Base-by-base conservation (phyloP, 1,140 invertebrate species). In the honey bee (Apis mellifera) region DNA sequence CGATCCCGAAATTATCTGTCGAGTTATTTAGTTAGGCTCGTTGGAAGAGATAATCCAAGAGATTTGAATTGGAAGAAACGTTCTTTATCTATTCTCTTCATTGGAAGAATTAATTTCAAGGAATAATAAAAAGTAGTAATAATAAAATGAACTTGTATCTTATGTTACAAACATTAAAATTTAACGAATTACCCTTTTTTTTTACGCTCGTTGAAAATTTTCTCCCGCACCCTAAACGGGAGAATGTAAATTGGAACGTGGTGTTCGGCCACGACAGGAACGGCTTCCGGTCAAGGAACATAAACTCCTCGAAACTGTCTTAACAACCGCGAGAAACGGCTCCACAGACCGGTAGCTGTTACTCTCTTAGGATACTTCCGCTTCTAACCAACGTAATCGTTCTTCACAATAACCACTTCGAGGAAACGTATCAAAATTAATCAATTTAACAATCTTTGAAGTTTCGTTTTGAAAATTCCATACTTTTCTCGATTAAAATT, bases 211-310 rank as follows among this genome's bases (percentile, higher is more conserved):
- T 4, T 23, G n/a, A 70, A 48, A 52, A 70, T 15, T 19, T 69
- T 12, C 15, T 32, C 9, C 1, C 8, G 4, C 23, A 26, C 17
- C 23, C 52, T 55, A 19, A 26, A 5, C 8, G 52, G 59, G 13
- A 15, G 72, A 72, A 79, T 79, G 68, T 52, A 79, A 79, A 79
- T 73, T 64, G 11, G 8, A 73, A 23, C 11, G 15, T 21, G 54
- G 74, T 64, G 65, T 50, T 62, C 59, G 19, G 19, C 54, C 54
- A 50, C 54, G 76, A 59, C 52, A 57, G 57, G n/a, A 69, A 32
- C 19, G 9, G 32, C 76, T 75, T 81, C 79, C 79, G 79, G 79
- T 76, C 79, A 81, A 81, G 79, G 79, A 81, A 76, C 72, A 81
- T 81, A 76, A 81, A 81, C 72, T 76, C 55, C 69, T 55, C 57